These are phyloP conservation scores for Ellobium chinense DNA, from an alignment of 2,888 invertebrate genomes.

Conservation along the genomic window DNA sequence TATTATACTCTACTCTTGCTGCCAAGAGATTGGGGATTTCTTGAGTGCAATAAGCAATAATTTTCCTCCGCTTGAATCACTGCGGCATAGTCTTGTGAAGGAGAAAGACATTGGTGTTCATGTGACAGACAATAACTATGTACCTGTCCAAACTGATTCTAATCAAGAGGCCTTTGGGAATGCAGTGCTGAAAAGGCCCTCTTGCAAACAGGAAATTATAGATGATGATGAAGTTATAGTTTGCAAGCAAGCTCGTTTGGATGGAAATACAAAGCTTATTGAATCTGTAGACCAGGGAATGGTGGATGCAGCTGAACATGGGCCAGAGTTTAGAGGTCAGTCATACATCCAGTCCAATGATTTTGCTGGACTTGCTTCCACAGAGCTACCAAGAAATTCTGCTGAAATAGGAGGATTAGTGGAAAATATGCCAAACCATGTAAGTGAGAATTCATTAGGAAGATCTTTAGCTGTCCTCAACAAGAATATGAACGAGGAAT, in stretches of 20 bases:
- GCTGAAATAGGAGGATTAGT: no score
- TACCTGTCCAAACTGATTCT: not conserved
- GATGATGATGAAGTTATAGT: conserved; percentile 32
- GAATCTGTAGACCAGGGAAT: not conserved
- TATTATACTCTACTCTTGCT: conserved; percentile 38
- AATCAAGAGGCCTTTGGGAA: not conserved
- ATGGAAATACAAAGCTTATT: not conserved
- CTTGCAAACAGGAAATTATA: conserved; percentile 36
- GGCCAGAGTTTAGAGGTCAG: not conserved
- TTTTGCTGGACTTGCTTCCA: not conserved
- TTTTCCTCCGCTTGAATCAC: conserved; percentile 21
- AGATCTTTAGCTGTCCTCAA: not conserved
- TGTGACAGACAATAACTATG: conserved; percentile 9
- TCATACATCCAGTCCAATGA: not conserved
- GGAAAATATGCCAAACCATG: not conserved
- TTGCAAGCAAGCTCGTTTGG: not conserved
- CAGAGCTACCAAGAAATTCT: not conserved
- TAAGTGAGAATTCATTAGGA: not conserved
- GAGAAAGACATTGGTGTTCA: conserved; percentile 44
- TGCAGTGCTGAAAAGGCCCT: conserved; percentile 3
- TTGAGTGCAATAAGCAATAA: conserved; percentile 12
- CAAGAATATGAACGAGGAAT: not conserved
- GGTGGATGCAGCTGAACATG: not conserved
- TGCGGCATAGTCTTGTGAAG: conserved; percentile 33
- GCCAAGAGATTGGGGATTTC: conserved; percentile 30